A percentile compares a stretch with the other conserved stretches of the same genome.
These are phyloP conservation scores for Acrossocheilus wenchowensis DNA, from an alignment of 2,797 vertebrate genomes.

Conservation along the genomic window DNA sequence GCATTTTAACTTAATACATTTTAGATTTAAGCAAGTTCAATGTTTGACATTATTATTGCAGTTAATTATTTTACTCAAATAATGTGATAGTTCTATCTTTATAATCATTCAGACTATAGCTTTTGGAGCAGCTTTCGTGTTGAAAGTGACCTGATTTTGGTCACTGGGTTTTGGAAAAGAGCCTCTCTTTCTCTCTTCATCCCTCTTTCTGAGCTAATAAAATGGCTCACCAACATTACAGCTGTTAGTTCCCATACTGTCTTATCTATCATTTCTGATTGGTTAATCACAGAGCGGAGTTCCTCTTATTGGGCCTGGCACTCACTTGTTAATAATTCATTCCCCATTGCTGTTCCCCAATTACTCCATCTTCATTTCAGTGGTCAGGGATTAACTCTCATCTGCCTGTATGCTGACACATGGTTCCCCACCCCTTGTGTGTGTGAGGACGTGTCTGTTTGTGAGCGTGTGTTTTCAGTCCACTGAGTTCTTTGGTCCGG, in stretches of 20 bases:
- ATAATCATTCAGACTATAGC: neutral
- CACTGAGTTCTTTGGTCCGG: conserved; percentile 21
- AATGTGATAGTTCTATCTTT: neutral
- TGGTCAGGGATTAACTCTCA: conserved; percentile 30
- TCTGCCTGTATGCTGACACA: conserved; percentile 35
- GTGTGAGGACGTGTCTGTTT: conserved; percentile 13
- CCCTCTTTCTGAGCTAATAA: neutral
- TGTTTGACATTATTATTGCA: neutral
- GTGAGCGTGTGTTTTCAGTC: conserved; percentile 31
- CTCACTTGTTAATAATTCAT: conserved; percentile 51
- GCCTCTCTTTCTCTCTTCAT: neutral
- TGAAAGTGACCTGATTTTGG: neutral
- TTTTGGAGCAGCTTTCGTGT: neutral
- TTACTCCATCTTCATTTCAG: conserved; percentile 48
- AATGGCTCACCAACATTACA: conserved; percentile 22
- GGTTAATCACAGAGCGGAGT: conserved; percentile 34
- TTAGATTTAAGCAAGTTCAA: neutral
- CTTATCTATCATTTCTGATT: conserved; percentile 42
- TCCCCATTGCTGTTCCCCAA: conserved; percentile 33
- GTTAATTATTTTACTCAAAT: neutral
- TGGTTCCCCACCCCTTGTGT: conserved; percentile 11
- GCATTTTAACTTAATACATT: neutral
- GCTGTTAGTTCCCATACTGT: conserved; percentile 17
- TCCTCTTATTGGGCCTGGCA: conserved; percentile 43
- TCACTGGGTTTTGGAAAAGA: conserved; percentile 10